A percentile compares a stretch with the other conserved stretches of the same genome.
These are phyloP conservation scores for Pheosia gnoma DNA, from an alignment of 2,888 invertebrate genomes.

Conservation along the genomic window DNA sequence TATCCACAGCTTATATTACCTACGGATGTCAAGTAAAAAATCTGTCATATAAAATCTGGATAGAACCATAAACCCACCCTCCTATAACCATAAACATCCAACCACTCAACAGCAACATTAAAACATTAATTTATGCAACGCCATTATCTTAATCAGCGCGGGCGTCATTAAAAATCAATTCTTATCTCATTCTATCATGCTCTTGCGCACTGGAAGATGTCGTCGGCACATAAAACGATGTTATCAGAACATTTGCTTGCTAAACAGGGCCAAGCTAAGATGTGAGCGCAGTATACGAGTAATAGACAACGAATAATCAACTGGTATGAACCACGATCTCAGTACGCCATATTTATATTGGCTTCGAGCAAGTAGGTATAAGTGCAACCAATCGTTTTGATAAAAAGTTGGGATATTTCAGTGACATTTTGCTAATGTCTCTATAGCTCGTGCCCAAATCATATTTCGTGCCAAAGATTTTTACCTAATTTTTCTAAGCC, in stretches of 20 bases:
- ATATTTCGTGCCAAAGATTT: no score
- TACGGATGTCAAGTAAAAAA: no score
- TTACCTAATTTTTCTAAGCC: no score
- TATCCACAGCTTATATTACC: no score
- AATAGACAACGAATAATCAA: conserved; percentile 3
- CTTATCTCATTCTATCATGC: conserved; percentile 2
- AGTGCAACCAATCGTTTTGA: neutral
- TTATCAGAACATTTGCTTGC: conserved; percentile 21
- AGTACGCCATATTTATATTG: conserved; percentile 55
- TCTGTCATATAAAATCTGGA: no score
- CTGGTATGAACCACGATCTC: neutral
- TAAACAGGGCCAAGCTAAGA: conserved; percentile 12
- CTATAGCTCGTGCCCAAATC: no score
- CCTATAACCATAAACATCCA: neutral
- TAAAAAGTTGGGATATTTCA: neutral
- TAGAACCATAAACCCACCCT: no score
- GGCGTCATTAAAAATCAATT: conserved; percentile 5
- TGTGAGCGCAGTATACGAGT: conserved; percentile 8
- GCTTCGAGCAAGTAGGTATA: conserved; percentile 38
- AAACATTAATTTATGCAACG: conserved; percentile 4
- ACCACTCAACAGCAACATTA: neutral
- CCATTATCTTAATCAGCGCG: neutral
- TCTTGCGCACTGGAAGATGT: conserved; percentile 9
- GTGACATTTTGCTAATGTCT: no score
- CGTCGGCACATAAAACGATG: conserved; percentile 21